Base-by-base conservation (phyloP, 2,888 invertebrate genomes). In the Thymelicus sylvestris region DNA sequence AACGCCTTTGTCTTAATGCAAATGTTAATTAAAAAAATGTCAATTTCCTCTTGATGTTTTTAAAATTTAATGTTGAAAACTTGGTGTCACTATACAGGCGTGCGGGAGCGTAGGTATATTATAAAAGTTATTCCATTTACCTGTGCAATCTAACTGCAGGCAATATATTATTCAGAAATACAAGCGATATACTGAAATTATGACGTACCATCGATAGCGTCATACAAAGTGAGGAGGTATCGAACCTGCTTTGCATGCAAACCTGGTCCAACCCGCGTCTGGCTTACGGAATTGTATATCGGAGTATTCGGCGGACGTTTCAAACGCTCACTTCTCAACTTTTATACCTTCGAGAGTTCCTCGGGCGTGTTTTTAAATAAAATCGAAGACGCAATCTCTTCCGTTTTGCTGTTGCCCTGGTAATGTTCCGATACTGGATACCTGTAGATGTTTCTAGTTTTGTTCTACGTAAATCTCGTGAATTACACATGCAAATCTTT, bases 331-430 rank as follows among this genome's bases (percentile, higher is more conserved):
- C 68, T 73, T 74, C 72, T 78, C 73, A 78, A 83, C 79, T 83
- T 84, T 84, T 83, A 83, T 85, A 79, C 76, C 73, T 78, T 80
- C 79, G 83, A 76, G 83, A 59, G 69, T 69, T 57, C 77, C 74
- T 80, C 67, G 67, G 78, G 76, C 78, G 81, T 82, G 83, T 84
- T 87, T 87, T 87, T 84, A 83, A 83, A 86, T 83, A 85, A 86
- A 86, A 87, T 80, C 79, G 82, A 83, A 87, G 85, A 86, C 86
- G 86, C 87, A 86, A 89, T 87, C 85, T 85, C 82, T 78, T 73
- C 78, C 75, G 80, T 83, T 82, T 84, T 83, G 77, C 75, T 74
- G 77, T 78, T 77, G 78, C 81, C 82, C 80, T 81, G 84, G 80
- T 82, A 82, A 81, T 82, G 80, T 74, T 76, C 75, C 74, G 80